Base-by-base conservation (phyloP, 2,113 vertebrate species). In the Fregetta grallaria region DNA sequence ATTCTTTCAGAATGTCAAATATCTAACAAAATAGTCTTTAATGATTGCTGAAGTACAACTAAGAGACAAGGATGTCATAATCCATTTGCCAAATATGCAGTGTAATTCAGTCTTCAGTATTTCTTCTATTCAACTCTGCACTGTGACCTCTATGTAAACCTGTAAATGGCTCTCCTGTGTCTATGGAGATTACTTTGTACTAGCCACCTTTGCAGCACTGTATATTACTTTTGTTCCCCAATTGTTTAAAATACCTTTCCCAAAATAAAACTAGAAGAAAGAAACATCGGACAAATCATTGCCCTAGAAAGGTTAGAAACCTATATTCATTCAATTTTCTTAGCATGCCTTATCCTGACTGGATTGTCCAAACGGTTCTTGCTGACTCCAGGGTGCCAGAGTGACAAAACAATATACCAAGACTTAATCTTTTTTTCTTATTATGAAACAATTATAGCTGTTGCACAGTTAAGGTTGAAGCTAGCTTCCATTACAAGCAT, bases 241-340 rank as follows among this genome's bases (percentile, higher is more conserved):
- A 20, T 72, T 78, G 30, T 85, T 93, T 72, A 62, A 93, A 94
- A 49, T 65, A 72, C 17, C 25, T 65, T 78, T 85, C 62, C 40
- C 34, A 78, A 76, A 95, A 72, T 52, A 81, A 92, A 91, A 49
- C 34, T 68, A 55, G 52, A 49, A 78, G 77, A 85, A 79, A 86
- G 67, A 91, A 65, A 61, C 30, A 32, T 75, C 47, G 87, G 34
- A 79, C 17, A 90, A 82, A 94, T 87, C 27, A 12, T 76, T 87
- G 29, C 74, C 66, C 44, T 93, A n/a, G 79, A 87, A 91, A 91
- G 89, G 61, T 93, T 82, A 90, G 77, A 82, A 93, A 92, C 87
- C 49, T 76, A 12, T 82, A 90, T 79, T 96, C 2, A 14, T 85
- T 94, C 74, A 90, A 86, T 95, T 93, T 96, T 96, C 87, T 76